A percentile compares a stretch with the other conserved stretches of the same genome.
Evolutionary conservation across 2,888 invertebrate genomes (phyloP).

Genomic region (Cheiracanthium punctorium): DNA sequence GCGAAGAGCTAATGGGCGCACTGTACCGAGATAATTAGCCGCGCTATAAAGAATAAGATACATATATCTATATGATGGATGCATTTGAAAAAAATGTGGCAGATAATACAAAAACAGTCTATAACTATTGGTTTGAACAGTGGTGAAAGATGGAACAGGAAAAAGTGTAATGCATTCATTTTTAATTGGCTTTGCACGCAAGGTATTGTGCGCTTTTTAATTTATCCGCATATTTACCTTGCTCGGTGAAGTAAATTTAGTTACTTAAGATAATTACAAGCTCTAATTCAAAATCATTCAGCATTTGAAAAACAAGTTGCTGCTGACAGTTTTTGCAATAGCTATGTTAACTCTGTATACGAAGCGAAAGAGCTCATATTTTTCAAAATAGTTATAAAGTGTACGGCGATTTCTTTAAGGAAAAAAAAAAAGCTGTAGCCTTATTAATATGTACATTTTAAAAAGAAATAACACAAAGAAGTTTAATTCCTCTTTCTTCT

Average conservation of each 20-base stretch:
- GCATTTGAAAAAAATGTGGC: background rate
- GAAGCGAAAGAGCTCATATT: too few species aligned
- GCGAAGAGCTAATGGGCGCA: conserved; percentile 61
- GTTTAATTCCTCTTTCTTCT: too few species aligned
- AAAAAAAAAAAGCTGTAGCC: too few species aligned
- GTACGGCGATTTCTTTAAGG: too few species aligned
- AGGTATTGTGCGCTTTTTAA: background rate
- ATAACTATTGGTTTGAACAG: conserved; percentile 31
- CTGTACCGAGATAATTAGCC: conserved; percentile 60
- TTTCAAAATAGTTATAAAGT: too few species aligned
- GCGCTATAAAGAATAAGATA: conserved; percentile 49
- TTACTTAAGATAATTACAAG: conserved; percentile 6
- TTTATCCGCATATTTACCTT: conserved; percentile 1
- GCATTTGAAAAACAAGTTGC: background rate
- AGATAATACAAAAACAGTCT: conserved; percentile 44
- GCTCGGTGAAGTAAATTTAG: background rate
- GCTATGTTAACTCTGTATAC: background rate
- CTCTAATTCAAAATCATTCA: background rate
- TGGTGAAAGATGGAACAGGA: background rate
- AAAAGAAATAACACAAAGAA: too few species aligned
- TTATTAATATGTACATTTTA: too few species aligned
- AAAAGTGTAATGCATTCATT: background rate
- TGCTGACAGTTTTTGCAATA: background rate
- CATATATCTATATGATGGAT: conserved; percentile 11
- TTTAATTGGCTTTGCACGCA: conserved; percentile 26